A percentile compares a stretch with the other conserved stretches of the same genome.
These are phyloP conservation scores for Ormyrus rosae DNA, from an alignment of 2,888 invertebrate genomes.

Conservation along the genomic window DNA sequence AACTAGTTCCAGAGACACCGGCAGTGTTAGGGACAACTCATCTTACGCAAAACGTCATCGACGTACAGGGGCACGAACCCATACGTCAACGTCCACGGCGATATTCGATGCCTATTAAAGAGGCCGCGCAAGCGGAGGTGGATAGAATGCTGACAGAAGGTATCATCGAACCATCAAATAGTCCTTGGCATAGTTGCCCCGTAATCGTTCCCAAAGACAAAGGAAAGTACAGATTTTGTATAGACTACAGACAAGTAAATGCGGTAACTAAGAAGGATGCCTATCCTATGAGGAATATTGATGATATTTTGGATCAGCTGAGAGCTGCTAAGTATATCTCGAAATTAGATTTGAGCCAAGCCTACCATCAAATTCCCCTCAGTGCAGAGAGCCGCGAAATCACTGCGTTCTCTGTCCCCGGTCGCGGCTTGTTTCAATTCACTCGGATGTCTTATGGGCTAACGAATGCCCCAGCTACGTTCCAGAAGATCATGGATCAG, in stretches of 20 bases:
- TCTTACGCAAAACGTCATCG: background rate
- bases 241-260: background rate
- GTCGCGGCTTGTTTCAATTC: background rate
- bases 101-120: background rate
- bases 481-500: no score
- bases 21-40: background rate
- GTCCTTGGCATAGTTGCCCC: background rate
- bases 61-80: background rate
- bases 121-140: background rate
- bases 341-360: slow-evolving; percentile 65
- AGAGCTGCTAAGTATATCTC: slow-evolving; percentile 64
- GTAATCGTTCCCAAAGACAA: background rate
- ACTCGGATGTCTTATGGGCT: background rate
- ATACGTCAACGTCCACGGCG: background rate
- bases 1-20: background rate
- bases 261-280: background rate
- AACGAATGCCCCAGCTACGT: background rate
- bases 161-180: background rate
- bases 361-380: slow-evolving; percentile 64
- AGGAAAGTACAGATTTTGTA: no score
- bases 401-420: slow-evolving; percentile 66
- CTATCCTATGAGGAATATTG: slow-evolving; percentile 55
- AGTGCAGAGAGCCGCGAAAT: slow-evolving; percentile 56
- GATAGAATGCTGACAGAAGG: background rate
- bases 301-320: slow-evolving; percentile 63